Evolutionary conservation across 2,797 vertebrate species (phyloP), one percentile per base, ranked within the genome.

Genomic region (Clarias platycephalus): DNA sequence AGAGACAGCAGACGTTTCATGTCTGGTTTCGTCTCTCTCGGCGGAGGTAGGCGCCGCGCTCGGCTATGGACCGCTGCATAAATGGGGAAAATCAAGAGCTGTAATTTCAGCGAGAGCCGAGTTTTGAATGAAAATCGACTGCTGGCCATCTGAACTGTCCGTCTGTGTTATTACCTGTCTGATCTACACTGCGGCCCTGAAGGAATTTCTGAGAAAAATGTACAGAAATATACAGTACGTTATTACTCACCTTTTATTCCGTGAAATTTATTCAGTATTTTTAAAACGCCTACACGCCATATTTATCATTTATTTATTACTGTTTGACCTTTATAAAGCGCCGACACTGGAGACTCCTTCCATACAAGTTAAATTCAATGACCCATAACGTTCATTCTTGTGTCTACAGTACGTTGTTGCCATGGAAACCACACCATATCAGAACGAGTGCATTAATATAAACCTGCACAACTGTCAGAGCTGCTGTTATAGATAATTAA

Each of bases 1-100:
- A 91, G 91, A 92, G 91, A 93, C 91, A 86, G 86, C 57, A 22
- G 5, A 84, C 62, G 76, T 85, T 84, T 85, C 80, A 86, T 88
- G 87, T 85, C 91, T 91, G 79, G 22, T 44, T 60, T 49, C n/a
- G 26, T 20, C 55, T 72, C 55, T 72, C 76, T 80, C 37, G 16
- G 77, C 9, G 60, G 77, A 64, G 77, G 15, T 24, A 18, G 77
- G n/a, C 20, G 58, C 0, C 4, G 8, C 15, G n/a, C 64, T 49
- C 2, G 10, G 60, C 34, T 78, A 16, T 18, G 24, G 31, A 40
- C 31, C 16, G 31, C 37, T 18, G 22, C 8, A 49, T 15, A 64
- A 63, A 44, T 49, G 24, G 4, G 76, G 37, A 37, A 63, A 63
- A 26, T 79, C 58, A 26, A 24, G 7, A 63, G 34, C 58, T 26